Base-by-base conservation (phyloP, 2,113 vertebrate species). In the Physeter macrocephalus region DNA sequence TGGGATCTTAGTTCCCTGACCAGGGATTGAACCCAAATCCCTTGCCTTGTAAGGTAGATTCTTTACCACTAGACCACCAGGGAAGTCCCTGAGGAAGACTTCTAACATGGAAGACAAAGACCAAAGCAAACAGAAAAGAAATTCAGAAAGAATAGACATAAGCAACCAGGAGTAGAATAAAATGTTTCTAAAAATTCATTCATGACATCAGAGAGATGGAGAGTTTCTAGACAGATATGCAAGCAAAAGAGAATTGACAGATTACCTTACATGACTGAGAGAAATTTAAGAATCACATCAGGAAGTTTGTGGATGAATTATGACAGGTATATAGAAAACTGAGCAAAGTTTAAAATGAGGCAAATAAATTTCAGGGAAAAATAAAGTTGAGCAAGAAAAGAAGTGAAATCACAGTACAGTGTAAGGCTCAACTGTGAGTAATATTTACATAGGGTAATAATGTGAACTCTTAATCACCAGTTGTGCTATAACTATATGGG, bases 281-380 rank as follows among this genome's bases (percentile, higher is more conserved):
- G 21, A 46, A 83, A 90, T 72, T 67, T 86, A 88, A 88, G 85
- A 74, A 72, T 74, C 27, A 20, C 21, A 6, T 69, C 5, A 67
- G 62, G 46, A 94, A 88, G 20, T 75, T 11, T 77, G 72, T 93
- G 83, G 34, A 18, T 89, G 80, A 83, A 52, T 93, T 96, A 62
- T 75, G 57, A 84, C 25, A 84, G 69, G 3, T 84, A 27, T 87
- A 39, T 57, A 69, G 62, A 86, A 90, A 43, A 89, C 15, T 77
- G 90, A 64, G 49, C 27, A 81, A 36, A 34, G 31, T 64, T 59
- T 52, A 5, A 20, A 91, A 93, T 80, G 25, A 57, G 21, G 52
- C 15, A 52, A 52, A 17, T 52, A 52, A 93, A 74, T 92, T 95
- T 96, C 29, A 88, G 72, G 78, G 67, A 93, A 85, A 87, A 96